Evolutionary conservation across 2,797 vertebrate species (phyloP).

Genomic region (Podarcis siculus): DNA sequence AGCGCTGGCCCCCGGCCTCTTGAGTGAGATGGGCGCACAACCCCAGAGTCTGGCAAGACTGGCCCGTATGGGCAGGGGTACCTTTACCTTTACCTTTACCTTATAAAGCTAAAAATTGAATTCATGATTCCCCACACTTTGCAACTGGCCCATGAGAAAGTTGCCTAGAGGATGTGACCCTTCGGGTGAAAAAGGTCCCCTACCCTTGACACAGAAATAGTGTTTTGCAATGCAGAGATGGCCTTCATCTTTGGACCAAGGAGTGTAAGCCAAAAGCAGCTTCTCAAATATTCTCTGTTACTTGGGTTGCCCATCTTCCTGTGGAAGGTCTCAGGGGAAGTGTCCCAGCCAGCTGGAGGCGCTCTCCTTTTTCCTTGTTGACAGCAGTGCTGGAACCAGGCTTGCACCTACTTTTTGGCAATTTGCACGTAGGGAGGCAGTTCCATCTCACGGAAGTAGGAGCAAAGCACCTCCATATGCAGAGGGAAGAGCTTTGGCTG

Average conservation of each 20-base stretch:
- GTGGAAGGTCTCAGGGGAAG: background rate
- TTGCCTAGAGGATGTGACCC: too few species aligned
- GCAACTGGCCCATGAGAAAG: too few species aligned
- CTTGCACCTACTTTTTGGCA: background rate
- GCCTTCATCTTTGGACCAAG: background rate
- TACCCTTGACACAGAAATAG: background rate
- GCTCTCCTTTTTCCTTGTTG: background rate
- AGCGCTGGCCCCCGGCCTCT: too few species aligned
- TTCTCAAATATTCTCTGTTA: background rate
- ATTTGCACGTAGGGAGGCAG: background rate
- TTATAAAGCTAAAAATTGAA: too few species aligned
- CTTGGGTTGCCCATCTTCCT: background rate
- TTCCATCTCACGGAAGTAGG: background rate
- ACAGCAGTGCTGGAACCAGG: background rate
- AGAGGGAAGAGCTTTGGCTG: background rate
- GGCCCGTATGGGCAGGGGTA: too few species aligned
- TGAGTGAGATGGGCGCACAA: too few species aligned
- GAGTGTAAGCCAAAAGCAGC: background rate
- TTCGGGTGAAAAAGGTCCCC: too few species aligned
- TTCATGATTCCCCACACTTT: too few species aligned
- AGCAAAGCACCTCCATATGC: slow-evolving; percentile 3
- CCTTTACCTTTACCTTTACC: too few species aligned
- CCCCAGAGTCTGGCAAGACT: too few species aligned
- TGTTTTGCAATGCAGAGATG: background rate
- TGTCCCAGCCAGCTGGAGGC: background rate